Evolutionary conservation across 1,140 invertebrate genomes (phyloP).

Genomic region (Formica selysi): DNA sequence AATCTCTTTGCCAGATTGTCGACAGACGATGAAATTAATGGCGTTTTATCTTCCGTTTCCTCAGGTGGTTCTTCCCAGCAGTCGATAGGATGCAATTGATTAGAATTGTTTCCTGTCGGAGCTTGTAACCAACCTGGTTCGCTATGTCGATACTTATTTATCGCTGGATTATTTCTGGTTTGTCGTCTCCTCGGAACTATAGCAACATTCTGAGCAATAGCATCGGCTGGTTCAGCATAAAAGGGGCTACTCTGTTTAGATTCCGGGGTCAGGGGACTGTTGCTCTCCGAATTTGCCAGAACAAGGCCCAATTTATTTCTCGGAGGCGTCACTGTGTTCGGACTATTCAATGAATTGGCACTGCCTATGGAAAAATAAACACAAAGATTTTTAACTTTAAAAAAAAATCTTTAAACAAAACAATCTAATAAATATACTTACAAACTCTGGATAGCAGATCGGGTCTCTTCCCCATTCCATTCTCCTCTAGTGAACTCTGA

Average conservation of each 20-base stretch:
- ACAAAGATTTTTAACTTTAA: neutral
- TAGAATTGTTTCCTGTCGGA: constrained; percentile 77
- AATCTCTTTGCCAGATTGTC: constrained; percentile 88
- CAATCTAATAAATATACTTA: constrained; percentile 82
- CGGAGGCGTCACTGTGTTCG: constrained; percentile 81
- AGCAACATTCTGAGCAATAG: constrained; percentile 88
- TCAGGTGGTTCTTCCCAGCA: constrained; percentile 87
- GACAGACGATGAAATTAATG: constrained; percentile 89
- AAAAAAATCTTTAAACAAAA: neutral
- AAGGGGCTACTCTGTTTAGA: constrained; percentile 93
- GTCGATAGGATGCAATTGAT: constrained; percentile 87
- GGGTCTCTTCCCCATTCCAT: constrained; percentile 87
- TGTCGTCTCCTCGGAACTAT: constrained; percentile 83
- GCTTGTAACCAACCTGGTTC: constrained; percentile 88
- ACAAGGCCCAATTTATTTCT: constrained; percentile 84
- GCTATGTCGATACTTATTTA: constrained; percentile 88
- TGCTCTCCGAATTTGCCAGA: constrained; percentile 82
- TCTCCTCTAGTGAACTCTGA: constrained; percentile 79
- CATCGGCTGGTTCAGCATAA: constrained; percentile 96
- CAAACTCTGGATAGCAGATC: constrained; percentile 90
- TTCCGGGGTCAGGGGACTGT: constrained; percentile 82
- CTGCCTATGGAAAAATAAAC: constrained; percentile 74
- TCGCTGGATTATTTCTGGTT: constrained; percentile 78
- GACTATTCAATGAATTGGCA: constrained; percentile 84
- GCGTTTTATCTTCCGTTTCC: constrained; percentile 84